Base-by-base conservation (phyloP, 1,140 invertebrate genomes). In the Drusus annulatus region DNA sequence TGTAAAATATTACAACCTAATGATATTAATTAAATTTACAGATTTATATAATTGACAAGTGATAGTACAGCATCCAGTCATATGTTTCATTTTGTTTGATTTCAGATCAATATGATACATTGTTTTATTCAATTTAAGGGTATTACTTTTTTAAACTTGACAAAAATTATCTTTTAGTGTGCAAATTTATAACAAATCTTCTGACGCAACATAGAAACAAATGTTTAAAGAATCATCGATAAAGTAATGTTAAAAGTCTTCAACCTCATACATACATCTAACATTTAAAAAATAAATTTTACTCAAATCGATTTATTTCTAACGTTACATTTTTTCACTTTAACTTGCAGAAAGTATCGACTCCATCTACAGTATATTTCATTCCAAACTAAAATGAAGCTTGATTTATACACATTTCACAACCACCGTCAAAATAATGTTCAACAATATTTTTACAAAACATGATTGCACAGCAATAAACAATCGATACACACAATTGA, bases 361-460 rank as follows among this genome's bases (percentile, higher is more conserved):
- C 31, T 36, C 31, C 31, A 7, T 36, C 6, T 36, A 3, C 31
- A 8, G 2, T 36, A 36, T 8, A 0, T 7, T 8, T 36, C 31
- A 36, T 7, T 36, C 31, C 31, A 36, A 36, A 36, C 31, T 36
- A 36, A 36, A 36, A 36, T 0, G 31, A 36, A 6, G 31, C 31
- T 36, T 36, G 31, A 36, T 36, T 7, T 36, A 36, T 7, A 36
- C 31, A 60, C 36, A 62, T 45, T 76, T 76, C 75, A 76, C 75
- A 76, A 76, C 75, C 75, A 62, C 75, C 51, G 60, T 60, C 50
- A 74, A 75, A 1, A 71, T 52, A 45, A 51, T 7, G 6, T 36
- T 36, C 31, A 36, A 25, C 62, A 71, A 45, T 71, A 71, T 58
- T 58, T 58, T 58, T 68, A 68, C 63, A 68, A 68, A 68, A 68